Evolutionary conservation across 2,113 vertebrate genomes (phyloP), one percentile per base, ranked within the genome.

Genomic region (Nesogale talazaci): DNA sequence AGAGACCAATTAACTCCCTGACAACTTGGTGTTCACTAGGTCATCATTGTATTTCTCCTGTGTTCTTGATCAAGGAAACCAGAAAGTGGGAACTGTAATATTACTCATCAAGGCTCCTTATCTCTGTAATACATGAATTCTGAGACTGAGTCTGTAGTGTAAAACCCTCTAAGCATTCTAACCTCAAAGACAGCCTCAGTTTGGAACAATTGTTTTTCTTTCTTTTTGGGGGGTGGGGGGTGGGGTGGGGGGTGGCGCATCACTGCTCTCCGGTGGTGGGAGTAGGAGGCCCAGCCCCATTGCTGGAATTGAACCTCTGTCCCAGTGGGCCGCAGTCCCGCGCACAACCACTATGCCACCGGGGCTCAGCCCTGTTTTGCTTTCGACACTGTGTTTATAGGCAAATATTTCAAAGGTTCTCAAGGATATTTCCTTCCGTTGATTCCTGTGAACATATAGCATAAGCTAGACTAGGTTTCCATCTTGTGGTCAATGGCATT

Each of bases 401-500:
- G 4, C 15, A 16, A 59, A 63, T 36, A 42, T 81, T 86, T 75
- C 42, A 56, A 94, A 61, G 59, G 14, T 61, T 61, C 59, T 61
- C 11, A 61, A 57, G 10, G 20, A 69, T 38, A 15, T 56, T 6
- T 36, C 31, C 74, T 57, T 69, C 27, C 38, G 7, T 11, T 3
- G 19, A 46, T 8, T 61, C 14, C 25, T 25, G 52, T 34, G 9
- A 83, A 72, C 2, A 16, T 20, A 3, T 0, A 17, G 7, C 76
- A 34, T 83, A 78, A 83, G 11, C 1, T 25, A 6, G 31, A 82
- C 77, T 78, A 87, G 63, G 38, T 10, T 42, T 74, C 56, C 29
- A 72, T 86, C 83, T 90, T 87, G 61, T 78, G 91, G 87, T 90
- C 52, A 65, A 10, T 63, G 31, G 29, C 56, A 72, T 31, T 77